Percentiles rank a stretch among this genome's conserved stretches.
Evolutionary conservation across 2,797 vertebrate genomes (phyloP).

Genomic region (Acridotheres tristis): DNA sequence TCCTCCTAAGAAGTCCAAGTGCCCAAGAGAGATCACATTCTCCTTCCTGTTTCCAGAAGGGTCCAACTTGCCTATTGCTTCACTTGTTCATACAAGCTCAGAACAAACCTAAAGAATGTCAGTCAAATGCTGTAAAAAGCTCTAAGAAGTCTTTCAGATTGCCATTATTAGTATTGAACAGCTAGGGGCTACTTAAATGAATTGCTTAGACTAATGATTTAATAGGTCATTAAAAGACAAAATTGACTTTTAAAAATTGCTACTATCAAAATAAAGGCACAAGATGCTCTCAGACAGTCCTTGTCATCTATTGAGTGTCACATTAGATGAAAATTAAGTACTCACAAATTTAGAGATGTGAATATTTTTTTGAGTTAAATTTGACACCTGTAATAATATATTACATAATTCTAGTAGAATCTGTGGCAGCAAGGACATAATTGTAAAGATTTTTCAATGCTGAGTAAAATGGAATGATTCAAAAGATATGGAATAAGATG

Average conservation of each 20-base stretch:
- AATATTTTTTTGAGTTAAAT: neutral
- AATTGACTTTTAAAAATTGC: neutral
- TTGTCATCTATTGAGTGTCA: neutral
- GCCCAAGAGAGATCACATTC: neutral
- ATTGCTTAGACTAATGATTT: neutral
- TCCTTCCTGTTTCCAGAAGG: neutral
- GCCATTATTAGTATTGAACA: neutral
- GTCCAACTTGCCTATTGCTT: neutral
- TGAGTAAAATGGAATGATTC: neutral
- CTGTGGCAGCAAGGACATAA: neutral
- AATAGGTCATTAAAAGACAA: neutral
- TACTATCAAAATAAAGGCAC: neutral
- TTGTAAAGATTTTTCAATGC: neutral
- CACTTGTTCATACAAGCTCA: neutral
- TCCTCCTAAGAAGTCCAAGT: neutral
- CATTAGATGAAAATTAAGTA: neutral
- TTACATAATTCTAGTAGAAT: neutral
- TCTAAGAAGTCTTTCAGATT: neutral
- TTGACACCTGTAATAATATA: neutral
- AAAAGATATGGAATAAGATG: neutral
- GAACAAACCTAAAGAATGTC: neutral
- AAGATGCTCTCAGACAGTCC: neutral
- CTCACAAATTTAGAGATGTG: neutral
- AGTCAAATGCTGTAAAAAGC: neutral
- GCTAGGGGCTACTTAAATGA: neutral